Percentiles rank a stretch among this genome's conserved stretches.
Evolutionary conservation across 2,888 invertebrate genomes (phyloP).

Genomic region (Hemithea aestivaria): DNA sequence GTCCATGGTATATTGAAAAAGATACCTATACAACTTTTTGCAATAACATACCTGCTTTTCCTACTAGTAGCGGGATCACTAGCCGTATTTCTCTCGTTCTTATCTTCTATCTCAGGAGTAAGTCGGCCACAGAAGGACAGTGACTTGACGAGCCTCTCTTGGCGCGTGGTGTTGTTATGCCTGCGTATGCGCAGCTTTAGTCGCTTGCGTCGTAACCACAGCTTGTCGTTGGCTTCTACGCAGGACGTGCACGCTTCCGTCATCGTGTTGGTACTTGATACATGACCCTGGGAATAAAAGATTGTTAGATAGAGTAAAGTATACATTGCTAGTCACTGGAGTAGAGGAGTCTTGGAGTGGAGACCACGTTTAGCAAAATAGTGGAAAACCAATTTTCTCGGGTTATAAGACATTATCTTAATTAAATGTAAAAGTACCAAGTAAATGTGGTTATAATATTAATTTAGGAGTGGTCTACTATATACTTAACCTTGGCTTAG

Average conservation of each 20-base stretch:
- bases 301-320: neutral
- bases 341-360: too few relatives aligned
- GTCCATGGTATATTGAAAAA: too few relatives aligned
- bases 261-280: constrained; percentile 75
- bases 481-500: too few relatives aligned
- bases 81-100: constrained; percentile 78
- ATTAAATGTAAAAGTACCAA: too few relatives aligned
- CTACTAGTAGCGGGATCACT: constrained; percentile 82
- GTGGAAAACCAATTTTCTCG: too few relatives aligned
- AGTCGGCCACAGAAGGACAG: constrained; percentile 85
- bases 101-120: constrained; percentile 77
- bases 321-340: too few relatives aligned
- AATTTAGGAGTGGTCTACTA: too few relatives aligned
- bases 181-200: constrained; percentile 56
- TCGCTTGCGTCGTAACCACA: constrained; percentile 65
- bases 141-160: constrained; percentile 83
- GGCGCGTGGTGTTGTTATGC: constrained; percentile 42
- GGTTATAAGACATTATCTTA: too few relatives aligned
- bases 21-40: too few relatives aligned
- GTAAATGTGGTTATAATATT: too few relatives aligned
- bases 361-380: too few relatives aligned
- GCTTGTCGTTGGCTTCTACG: constrained; percentile 70
- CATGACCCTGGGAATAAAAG: constrained; percentile 66
- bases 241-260: constrained; percentile 75
- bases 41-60: constrained; percentile 61